A percentile compares a stretch with the other conserved stretches of the same genome.
Conservation (phyloP, 2,113 vertebrate genomes). For the Columba livia region DNA sequence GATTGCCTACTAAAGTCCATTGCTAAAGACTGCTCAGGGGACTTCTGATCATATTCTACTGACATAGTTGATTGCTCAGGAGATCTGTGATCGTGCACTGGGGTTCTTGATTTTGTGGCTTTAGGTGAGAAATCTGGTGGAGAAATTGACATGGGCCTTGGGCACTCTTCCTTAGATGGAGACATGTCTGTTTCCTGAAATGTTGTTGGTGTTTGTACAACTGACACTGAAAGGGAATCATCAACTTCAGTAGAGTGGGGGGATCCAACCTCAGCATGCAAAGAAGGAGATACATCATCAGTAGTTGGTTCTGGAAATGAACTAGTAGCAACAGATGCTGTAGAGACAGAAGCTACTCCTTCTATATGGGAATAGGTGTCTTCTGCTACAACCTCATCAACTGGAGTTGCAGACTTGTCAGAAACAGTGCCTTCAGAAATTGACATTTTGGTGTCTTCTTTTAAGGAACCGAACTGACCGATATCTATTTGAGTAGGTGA, state of each 20-base stretch:
- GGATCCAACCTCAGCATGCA: constrained; percentile 95
- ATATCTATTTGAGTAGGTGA: constrained; percentile 83
- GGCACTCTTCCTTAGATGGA: constrained; percentile 91
- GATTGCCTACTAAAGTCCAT: constrained; percentile 94
- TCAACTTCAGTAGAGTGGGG: constrained; percentile 97
- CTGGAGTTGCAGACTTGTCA: constrained; percentile 92
- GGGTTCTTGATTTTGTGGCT: constrained; percentile 81
- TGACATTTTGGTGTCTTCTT: constrained; percentile 98
- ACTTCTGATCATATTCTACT: constrained; percentile 88
- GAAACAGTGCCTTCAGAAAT: constrained; percentile 97
- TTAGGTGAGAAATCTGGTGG: constrained; percentile 92
- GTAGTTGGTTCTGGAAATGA: constrained; percentile 91
- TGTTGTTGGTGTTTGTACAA: constrained; percentile 92
- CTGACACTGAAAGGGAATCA: constrained; percentile 95
- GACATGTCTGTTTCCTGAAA: constrained; percentile 95
- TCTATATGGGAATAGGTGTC: constrained; percentile 94
- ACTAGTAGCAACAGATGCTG: constrained; percentile 83
- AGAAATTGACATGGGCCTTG: constrained; percentile 95
- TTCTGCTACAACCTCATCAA: constrained; percentile 93
- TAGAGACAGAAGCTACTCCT: constrained; percentile 91
- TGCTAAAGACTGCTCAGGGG: constrained; percentile 91
- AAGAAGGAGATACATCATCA: constrained; percentile 92
- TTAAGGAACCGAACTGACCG: constrained; percentile 81
- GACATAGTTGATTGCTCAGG: constrained; percentile 91
- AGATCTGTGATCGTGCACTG: constrained; percentile 82